Conservation (phyloP, 2,888 invertebrate species). For the Dicranocentrus wangi region DNA sequence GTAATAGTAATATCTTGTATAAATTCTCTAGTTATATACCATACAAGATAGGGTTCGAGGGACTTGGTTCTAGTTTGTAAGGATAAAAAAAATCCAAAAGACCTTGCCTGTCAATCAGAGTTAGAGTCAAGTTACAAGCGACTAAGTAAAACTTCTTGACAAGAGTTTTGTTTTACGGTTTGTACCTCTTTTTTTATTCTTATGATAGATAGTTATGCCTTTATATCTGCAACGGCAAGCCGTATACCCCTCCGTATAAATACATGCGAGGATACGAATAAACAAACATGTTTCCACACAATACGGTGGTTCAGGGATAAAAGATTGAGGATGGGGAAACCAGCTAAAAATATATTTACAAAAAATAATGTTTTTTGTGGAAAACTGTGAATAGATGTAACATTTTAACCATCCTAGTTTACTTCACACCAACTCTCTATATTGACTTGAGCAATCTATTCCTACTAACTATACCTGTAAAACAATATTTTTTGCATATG, state of each 20-base stretch:
- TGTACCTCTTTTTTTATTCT: slow-evolving; percentile 45
- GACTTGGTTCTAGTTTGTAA: slow-evolving; percentile 6
- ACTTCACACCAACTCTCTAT: too few species aligned
- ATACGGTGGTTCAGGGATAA: not conserved
- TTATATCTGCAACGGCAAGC: too few species aligned
- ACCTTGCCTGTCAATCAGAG: slow-evolving; percentile 66
- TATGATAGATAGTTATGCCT: too few species aligned
- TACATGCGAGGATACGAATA: not conserved
- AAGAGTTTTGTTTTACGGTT: slow-evolving; percentile 64
- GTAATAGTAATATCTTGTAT: slow-evolving; percentile 19
- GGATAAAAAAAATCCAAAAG: slow-evolving; percentile 62
- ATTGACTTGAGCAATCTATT: too few species aligned
- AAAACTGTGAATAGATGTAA: too few species aligned
- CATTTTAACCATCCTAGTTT: too few species aligned
- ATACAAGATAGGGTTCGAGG: slow-evolving; percentile 19
- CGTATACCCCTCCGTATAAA: not conserved
- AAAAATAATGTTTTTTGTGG: too few species aligned
- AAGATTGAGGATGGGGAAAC: not conserved
- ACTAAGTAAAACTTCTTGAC: slow-evolving; percentile 65
- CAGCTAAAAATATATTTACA: too few species aligned
- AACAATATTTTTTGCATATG: too few species aligned
- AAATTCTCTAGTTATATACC: not conserved
- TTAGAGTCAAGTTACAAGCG: slow-evolving; percentile 63
- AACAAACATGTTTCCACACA: not conserved
- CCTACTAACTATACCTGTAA: too few species aligned